These are phyloP conservation scores for Mus musculus DNA, from an alignment of 2,113 vertebrate species.

Conservation along the genomic window GRCm39 chr2:48877501-48878000, in stretches of 20 bases:
- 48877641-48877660: neutral
- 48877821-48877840: constrained; percentile 28
- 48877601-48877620: too few relatives aligned
- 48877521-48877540: too few relatives aligned
- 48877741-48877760: constrained; percentile 43
- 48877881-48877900: neutral
- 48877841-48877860: neutral
- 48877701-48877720: constrained; percentile 25
- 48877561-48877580: too few relatives aligned
- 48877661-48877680: neutral
- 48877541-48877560: too few relatives aligned
- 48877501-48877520: too few relatives aligned
- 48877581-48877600: too few relatives aligned
- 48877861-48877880: neutral
- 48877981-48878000: neutral
- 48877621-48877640: too few relatives aligned
- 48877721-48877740: constrained; percentile 27
- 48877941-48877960: neutral
- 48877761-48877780: constrained; percentile 40
- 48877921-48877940: neutral
- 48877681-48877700: constrained; percentile 24
- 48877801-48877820: neutral
- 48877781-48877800: constrained; percentile 43
- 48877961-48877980: neutral
- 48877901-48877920: neutral